A percentile compares a stretch with the other conserved stretches of the same genome.
phyloP scores from a whole-genome alignment of 1,140 invertebrate genomes.

The Steinernema khuongi region DNA sequence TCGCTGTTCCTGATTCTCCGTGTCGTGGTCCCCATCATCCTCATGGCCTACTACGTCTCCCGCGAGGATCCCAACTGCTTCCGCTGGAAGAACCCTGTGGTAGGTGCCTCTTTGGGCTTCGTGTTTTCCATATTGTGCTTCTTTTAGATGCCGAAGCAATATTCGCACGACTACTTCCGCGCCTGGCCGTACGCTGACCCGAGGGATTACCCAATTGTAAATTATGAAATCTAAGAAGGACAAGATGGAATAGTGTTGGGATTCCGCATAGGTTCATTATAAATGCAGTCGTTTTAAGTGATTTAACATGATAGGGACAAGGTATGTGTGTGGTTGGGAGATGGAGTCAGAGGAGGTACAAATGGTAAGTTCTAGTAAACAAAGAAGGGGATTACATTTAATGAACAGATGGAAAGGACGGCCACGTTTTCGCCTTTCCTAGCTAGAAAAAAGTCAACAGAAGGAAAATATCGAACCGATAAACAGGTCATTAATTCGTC shows the following conservation, averaged over 20 bases:
- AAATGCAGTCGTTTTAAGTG: not conserved
- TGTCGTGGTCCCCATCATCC: slow-evolving; percentile 44
- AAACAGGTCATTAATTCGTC: too few species aligned
- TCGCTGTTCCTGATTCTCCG: slow-evolving; percentile 34
- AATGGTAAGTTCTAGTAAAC: not conserved
- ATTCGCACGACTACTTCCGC: slow-evolving; percentile 52
- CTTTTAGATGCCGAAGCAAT: slow-evolving; percentile 56
- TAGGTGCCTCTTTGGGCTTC: slow-evolving; percentile 23
- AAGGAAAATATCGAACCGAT: too few species aligned
- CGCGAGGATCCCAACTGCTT: slow-evolving; percentile 42
- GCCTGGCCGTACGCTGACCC: slow-evolving; percentile 51
- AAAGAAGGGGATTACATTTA: not conserved
- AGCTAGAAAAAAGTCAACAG: too few species aligned
- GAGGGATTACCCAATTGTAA: slow-evolving; percentile 52
- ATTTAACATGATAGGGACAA: too few species aligned
- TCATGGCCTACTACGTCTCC: slow-evolving; percentile 38
- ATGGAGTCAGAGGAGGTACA: not conserved
- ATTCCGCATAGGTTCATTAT: slow-evolving; percentile 9
- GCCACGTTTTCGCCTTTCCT: too few species aligned
- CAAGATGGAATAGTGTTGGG: not conserved
- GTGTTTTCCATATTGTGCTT: slow-evolving; percentile 14
- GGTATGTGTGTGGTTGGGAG: not conserved
- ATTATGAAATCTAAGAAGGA: slow-evolving; percentile 39
- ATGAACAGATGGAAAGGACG: not conserved
- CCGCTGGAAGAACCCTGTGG: slow-evolving; percentile 46